Evolutionary conservation across 2,797 vertebrate species (phyloP).

Genomic region (Sebastes elongatus): DNA sequence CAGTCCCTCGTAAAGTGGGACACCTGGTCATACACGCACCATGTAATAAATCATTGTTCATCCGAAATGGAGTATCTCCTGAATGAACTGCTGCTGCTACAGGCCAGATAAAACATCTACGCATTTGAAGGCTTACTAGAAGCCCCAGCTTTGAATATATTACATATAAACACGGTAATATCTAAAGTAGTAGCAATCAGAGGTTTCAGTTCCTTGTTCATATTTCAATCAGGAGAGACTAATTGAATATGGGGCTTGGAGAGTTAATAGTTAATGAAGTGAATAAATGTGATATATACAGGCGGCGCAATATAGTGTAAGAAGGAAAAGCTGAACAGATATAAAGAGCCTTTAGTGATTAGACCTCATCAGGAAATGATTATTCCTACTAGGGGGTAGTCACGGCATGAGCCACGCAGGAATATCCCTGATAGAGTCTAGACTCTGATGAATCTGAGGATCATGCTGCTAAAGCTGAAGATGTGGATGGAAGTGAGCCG

Average conservation of each 20-base stretch:
- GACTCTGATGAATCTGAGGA: background rate
- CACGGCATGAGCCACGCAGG: background rate
- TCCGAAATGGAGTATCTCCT: too few relatives aligned
- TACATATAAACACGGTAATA: background rate
- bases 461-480: background rate
- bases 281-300: background rate
- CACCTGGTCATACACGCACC: too few relatives aligned
- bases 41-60: too few relatives aligned
- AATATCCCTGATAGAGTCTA: background rate
- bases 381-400: background rate
- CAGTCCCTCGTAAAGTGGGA: too few relatives aligned
- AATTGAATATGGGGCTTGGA: background rate
- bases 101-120: too few relatives aligned
- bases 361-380: background rate
- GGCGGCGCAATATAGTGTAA: background rate
- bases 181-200: background rate
- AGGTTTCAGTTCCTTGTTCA: background rate
- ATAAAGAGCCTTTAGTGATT: background rate
- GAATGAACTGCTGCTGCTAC: too few relatives aligned
- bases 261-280: background rate
- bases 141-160: background rate
- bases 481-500: background rate
- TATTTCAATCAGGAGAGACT: background rate
- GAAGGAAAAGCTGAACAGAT: background rate
- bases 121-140: background rate